Conservation (phyloP, 2,113 vertebrate genomes). For the Scophthalmus maximus region DNA sequence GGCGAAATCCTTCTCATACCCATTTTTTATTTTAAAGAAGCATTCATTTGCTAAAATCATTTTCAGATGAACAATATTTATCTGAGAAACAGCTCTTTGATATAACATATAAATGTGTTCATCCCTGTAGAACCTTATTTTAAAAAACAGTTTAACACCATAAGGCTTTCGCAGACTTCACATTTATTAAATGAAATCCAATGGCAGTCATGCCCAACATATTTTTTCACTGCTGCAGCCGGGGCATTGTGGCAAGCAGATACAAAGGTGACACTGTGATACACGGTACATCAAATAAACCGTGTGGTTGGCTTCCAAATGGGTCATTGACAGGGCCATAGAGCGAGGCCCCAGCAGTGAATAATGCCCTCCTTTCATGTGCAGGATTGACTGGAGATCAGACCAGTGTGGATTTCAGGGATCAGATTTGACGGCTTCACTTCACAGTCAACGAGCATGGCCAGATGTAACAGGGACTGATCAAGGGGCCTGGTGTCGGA, state of each 20-base stretch:
- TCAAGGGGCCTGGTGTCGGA: conserved; percentile 48
- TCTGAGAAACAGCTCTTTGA: no score
- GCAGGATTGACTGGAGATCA: conserved; percentile 62
- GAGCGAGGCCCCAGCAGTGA: conserved; percentile 52
- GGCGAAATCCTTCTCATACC: no score
- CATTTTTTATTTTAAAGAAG: no score
- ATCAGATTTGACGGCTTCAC: conserved; percentile 68
- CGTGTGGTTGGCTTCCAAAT: conserved; percentile 9
- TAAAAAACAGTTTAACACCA: no score
- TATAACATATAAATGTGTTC: no score
- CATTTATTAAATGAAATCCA: not conserved
- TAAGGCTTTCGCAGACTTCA: not conserved
- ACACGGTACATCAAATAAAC: not conserved
- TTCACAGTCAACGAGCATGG: conserved; percentile 59
- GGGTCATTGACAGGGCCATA: conserved; percentile 37
- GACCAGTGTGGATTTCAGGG: conserved; percentile 71
- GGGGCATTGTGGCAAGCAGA: not conserved
- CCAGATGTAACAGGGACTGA: conserved; percentile 46
- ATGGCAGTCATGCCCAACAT: not conserved
- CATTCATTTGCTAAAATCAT: no score
- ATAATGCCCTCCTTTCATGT: conserved; percentile 64
- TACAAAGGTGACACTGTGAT: conserved; percentile 2
- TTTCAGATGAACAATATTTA: no score
- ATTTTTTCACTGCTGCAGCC: not conserved
- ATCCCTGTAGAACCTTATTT: not conserved